Base-by-base conservation (phyloP, 2,113 vertebrate genomes). In the Mormyrus iriodes region DNA sequence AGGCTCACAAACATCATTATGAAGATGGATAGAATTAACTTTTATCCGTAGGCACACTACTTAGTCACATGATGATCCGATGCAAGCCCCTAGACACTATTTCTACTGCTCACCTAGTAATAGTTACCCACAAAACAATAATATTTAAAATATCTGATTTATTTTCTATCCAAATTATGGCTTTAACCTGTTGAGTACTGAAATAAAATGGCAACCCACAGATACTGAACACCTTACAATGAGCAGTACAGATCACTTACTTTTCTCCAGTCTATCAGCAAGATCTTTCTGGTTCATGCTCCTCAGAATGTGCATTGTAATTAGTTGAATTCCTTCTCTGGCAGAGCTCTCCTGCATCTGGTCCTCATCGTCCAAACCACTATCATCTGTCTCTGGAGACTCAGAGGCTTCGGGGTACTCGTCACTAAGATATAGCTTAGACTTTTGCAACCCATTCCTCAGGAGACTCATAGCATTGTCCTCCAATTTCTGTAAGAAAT, bases 241-340 rank as follows among this genome's bases (percentile, higher is more conserved):
- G 12, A 21, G 35, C 6, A 82, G 17, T 7, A 84, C 21, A 84
- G 5, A 48, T 27, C 15, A 53, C 85, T 53, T 53, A 86, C 85
- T 86, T 55, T 53, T 85, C 83, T 85, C 49, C n/a, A 86, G 85
- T 53, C 27, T 55, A 31, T 86, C 85, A 10, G 85, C 85, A 53
- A 86, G 51, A 15, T 86, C 85, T 5, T 86, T 52, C 49, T 86
- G 48, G 51, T 86, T 53, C 85, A 86, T 86, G 3, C 27, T 53
- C 48, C 85, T 86, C 31, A 86, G 85, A 9, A 86, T 53, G 85
- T 86, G 27, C 24, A 52, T 35, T 8, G 85, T 86, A 2, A 86
- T 53, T 6, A 53, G 51, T 6, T 35, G 27, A 86, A 35, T 31
- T 27, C 49, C 85, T 19, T 86, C 85, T 39, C n/a, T 55, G 17